Conservation (phyloP, 2,888 invertebrate species). For the Charanyca ferruginea region DNA sequence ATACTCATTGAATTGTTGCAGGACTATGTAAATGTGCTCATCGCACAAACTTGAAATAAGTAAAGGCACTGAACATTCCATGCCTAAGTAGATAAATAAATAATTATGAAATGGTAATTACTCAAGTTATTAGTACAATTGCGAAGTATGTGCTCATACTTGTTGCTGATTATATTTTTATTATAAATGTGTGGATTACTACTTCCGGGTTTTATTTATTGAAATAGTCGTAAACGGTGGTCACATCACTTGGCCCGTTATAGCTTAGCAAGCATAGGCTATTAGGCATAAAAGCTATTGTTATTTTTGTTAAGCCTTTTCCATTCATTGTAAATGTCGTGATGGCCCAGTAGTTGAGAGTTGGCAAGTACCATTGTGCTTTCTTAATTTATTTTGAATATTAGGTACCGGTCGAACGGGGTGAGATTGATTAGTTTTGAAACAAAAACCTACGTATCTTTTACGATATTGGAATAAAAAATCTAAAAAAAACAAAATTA, state of each 20-base stretch:
- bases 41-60: conserved; percentile 34
- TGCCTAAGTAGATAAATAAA: conserved; percentile 31
- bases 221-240: conserved; percentile 30
- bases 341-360: no score
- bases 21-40: conserved; percentile 41
- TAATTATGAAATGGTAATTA: conserved; percentile 50
- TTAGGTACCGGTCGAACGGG: no score
- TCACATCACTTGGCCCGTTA: conserved; percentile 15
- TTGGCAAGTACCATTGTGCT: no score
- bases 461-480: no score
- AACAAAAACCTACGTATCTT: no score
- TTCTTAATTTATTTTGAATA: no score
- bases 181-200: conserved; percentile 28
- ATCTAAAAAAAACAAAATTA: no score
- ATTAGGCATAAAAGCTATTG: conserved; percentile 17
- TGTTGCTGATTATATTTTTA: conserved; percentile 44
- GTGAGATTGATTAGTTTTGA: no score
- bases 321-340: no score
- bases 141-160: conserved; percentile 35
- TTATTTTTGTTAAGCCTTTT: background rate
- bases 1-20: conserved; percentile 33
- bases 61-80: conserved; percentile 20
- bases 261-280: conserved; percentile 5
- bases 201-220: conserved; percentile 54
- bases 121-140: conserved; percentile 47